Evolutionary conservation across 2,888 invertebrate species (phyloP), one percentile per base, ranked within the genome.

Genomic region (Athalia circularis): DNA sequence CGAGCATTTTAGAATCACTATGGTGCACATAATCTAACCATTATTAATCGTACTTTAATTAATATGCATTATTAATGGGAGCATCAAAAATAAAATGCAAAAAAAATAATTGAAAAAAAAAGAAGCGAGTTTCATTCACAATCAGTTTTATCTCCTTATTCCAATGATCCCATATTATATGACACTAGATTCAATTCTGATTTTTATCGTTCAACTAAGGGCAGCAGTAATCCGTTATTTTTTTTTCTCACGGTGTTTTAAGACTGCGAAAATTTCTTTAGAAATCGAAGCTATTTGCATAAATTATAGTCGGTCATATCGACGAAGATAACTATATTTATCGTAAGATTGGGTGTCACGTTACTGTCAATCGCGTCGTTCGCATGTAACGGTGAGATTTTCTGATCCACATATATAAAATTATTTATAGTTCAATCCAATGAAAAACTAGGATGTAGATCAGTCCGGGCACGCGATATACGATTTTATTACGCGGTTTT

Each of bases 51-150:
- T 84, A 82, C 77, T 82, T 83, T 83, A 81, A 79, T 85, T 83
- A 83, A 84, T 85, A 85, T 84, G 84, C 82, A 85, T 86, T 86
- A 75, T 84, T 85, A 85, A 86, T 86, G 83, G 84, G 82, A 84
- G 83, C 81, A 84, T 85, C 83, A 80, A 83, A 84, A 86, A 84
- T 83, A 85, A 86, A 83, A 82, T 75, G 75, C 75, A 75, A 13
- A 50, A 29, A 59, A 64, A 80, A 81, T 81, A 80, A 81, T 54
- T 70, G 80, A 54, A 79, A 80, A 77, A 68, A 76, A 61, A 78
- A 52, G 64, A 74, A 72, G 67, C 68, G 61, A 78, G 74, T 81
- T 47, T 54, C 72, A 70, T 57, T 45, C 15, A 4, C 6, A 54
- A 29, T 29, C 54, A 54, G 29, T 29, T 47, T 72, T 15, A 45